Base-by-base conservation (phyloP, 2,888 invertebrate genomes). In the Digitonthophagus gazella region DNA sequence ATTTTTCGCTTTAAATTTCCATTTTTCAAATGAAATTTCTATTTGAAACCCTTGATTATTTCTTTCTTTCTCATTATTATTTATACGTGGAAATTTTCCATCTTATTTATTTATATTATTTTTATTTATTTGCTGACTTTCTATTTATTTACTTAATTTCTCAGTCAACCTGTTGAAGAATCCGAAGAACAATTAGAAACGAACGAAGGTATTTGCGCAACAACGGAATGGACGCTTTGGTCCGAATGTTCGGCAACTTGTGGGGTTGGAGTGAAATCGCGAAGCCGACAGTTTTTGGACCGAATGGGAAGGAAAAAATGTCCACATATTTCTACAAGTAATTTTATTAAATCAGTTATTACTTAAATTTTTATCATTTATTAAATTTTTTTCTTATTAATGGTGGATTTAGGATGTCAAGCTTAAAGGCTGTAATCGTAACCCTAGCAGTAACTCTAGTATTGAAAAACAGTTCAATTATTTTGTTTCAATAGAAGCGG, bases 231-330 rank as follows among this genome's bases (percentile, higher is more conserved):
- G 95, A 87, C 90, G 14, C 82, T 85, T 14, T 95, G 94, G 94
- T 91, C 93, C 58, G 91, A 94, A 76, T 97, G 97, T 82, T 94
- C 95, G 0, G 91, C 90, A 11, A 90, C 91, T 0, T 97, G 97
- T 79, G 95, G 95, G 2, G 82, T 90, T 8, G 94, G 95, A 6
- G 85, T 92, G 70, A 89, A 87, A 79, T 92, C 92, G 81, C 85
- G 93, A 15, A 89, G 91, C 0, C 84, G 96, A 58, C 86, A 87
- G 71, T 96, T 94, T 83, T 78, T 88, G 19, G 88, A 95, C 80
- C 89, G 88, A 68, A 86, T 90, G 86, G 94, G 93, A 1, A 83
- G 88, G 66, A 95, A 94, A 83, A 92, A 92, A 78, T 96, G 96
- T 78, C 89, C 91, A 5, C 91, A 93, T 71, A 86, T 95, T 3